Base-by-base conservation (phyloP, 2,888 invertebrate genomes). In the Drosophila nr. perissopoda region DNA sequence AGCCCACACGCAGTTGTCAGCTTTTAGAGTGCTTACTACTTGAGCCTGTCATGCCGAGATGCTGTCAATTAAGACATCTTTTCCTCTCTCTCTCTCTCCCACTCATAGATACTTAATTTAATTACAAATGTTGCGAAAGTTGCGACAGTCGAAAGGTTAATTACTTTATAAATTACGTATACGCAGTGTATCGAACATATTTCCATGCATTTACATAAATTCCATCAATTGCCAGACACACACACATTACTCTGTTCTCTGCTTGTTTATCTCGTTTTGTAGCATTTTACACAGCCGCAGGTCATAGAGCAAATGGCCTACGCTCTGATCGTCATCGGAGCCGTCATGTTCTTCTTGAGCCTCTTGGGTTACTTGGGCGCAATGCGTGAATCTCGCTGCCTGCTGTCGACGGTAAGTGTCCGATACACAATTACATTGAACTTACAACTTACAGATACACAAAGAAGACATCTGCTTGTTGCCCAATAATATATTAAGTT, bases 351-450 rank as follows among this genome's bases (percentile, higher is more conserved):
- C 92, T 91, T 96, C 70, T 94, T 96, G 87, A 96, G 96, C 89
- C 96, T 96, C 92, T 93, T 96, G 82, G 96, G 96, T 34, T 96
- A 96, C 91, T 95, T 96, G 90, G 96, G 96, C 51, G 95, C 96
- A 60, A 94, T 95, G 91, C 94, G 95, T 85, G 95, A 96, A 91
- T 95, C 95, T 48, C 94, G 95, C 80, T 95, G 96, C 91, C 94
- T 96, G 80, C 94, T 96, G 31, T 95, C 95, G 61, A 94, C 95
- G 91, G 96, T 96, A 94, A 95, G 95, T 95, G 54, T 68, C 38
- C 21, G 54, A 68, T 6, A 38, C 34, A 34, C 57, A 53, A 46
- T 29, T 51, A 61, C 36, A 54, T 34, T 70, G 10, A 31, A n/a
- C 8, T 46, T 25, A 1, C 16, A 46, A 46, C 16, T 16, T 25